Evolutionary conservation across 2,113 vertebrate genomes (phyloP), one percentile per base, ranked within the genome.

Genomic region (Corvus hawaiiensis): DNA sequence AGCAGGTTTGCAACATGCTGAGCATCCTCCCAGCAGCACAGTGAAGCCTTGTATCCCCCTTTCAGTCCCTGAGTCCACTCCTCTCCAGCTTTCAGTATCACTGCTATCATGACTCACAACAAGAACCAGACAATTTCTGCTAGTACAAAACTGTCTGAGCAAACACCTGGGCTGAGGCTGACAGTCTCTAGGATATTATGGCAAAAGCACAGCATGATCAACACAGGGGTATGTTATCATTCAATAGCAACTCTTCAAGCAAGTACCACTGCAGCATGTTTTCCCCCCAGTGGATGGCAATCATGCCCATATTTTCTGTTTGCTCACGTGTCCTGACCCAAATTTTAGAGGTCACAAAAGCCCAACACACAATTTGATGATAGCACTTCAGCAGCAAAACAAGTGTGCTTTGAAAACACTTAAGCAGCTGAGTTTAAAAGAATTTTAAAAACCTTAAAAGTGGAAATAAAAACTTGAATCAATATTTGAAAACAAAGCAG

Each of bases 151-250:
- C 19, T 11, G 22, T 16, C 44, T 44, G 14, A 51, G 72, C 16
- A 84, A 81, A 80, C 59, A 80, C 5, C 63, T 52, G 71, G 37
- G 55, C 67, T 51, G 58, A 73, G 49, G 41, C 48, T 41, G 43
- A 39, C 15, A 22, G 54, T 33, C 64, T 58, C 28, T 16, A 26
- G 35, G 32, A 67, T 61, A 24, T 11, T 11, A 16, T 24, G 28
- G 27, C 75, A 92, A 77, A 93, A 84, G 48, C 30, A 51, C 33
- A 68, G 76, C 61, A 75, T 0, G 0, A 49, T 16, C 6, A 3
- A 41, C 33, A 10, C 0, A 63, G 2, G 7, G 24, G 7, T n/a
- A 52, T 0, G 0, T 32, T 41, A 48, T 12, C 3, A 0, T 19
- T 66, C 43, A 83, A n/a, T 22, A 74, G 58, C 30, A 87, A 41